Evolutionary conservation across 64 coral and sea anemone genomes (phyloP).

Genomic region (Actinia equina): DNA sequence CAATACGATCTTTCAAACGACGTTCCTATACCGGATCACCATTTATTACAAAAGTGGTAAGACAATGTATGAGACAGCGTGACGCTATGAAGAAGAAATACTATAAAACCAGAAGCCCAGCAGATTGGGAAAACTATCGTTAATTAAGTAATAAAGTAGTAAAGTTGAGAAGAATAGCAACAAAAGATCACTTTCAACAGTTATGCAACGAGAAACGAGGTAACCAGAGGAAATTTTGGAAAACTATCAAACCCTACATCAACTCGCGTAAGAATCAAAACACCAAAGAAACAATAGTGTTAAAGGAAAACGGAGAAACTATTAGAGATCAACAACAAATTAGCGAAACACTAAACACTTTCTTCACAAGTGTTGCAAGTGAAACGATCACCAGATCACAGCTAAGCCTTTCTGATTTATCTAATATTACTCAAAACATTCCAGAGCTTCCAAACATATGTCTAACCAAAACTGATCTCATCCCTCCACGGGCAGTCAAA

Average conservation of each 20-base stretch:
- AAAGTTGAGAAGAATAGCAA: slow-evolving; percentile 22
- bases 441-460: not conserved
- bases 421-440: not conserved
- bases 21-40: no score
- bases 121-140: slow-evolving; percentile 1
- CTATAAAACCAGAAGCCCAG: slow-evolving; percentile 40
- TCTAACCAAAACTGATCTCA: slow-evolving; percentile 19
- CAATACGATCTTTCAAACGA: no score
- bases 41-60: slow-evolving; percentile 27
- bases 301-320: not conserved
- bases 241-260: slow-evolving; percentile 41
- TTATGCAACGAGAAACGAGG: slow-evolving; percentile 16
- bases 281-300: slow-evolving; percentile 14
- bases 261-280: slow-evolving; percentile 39
- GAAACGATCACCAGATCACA: not conserved
- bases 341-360: not conserved
- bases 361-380: not conserved
- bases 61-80: slow-evolving; percentile 32
- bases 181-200: slow-evolving; percentile 10
- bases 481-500: slow-evolving; percentile 31
- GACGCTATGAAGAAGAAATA: slow-evolving; percentile 34
- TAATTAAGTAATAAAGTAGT: slow-evolving; percentile 19
- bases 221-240: slow-evolving; percentile 45
- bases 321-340: slow-evolving; percentile 11
- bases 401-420: not conserved